Evolutionary conservation across 1,140 invertebrate species (phyloP).

Genomic region (Alviniconcha marisindica): DNA sequence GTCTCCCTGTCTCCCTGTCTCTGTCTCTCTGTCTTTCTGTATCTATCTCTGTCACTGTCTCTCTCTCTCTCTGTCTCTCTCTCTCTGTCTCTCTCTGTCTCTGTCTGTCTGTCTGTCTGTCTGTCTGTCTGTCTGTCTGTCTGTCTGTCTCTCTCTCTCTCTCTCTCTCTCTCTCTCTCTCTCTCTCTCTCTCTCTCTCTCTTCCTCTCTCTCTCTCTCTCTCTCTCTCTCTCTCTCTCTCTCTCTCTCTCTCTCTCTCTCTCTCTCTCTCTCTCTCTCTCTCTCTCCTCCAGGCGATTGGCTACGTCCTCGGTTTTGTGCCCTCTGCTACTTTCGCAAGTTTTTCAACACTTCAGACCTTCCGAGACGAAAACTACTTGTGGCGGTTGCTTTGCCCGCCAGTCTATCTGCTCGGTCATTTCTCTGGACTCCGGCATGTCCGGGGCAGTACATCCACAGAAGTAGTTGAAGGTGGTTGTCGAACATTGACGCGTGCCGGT

Average conservation of each 20-base stretch:
- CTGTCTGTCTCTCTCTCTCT: neutral
- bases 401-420: too few species aligned
- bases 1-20: neutral
- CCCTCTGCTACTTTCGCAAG: too few species aligned
- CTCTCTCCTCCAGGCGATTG: too few species aligned
- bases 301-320: too few species aligned
- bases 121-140: neutral
- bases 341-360: too few species aligned
- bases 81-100: neutral
- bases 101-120: neutral
- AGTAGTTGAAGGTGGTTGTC: too few species aligned
- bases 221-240: constrained; percentile 33
- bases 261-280: constrained; percentile 23
- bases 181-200: neutral
- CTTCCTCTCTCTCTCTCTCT: neutral
- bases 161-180: neutral
- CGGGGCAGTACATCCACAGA: too few species aligned
- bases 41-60: neutral
- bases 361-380: too few species aligned
- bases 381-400: too few species aligned
- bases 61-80: neutral
- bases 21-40: too few species aligned
- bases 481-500: too few species aligned
- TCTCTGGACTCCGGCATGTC: too few species aligned
- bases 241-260: constrained; percentile 31